phyloP scores from a whole-genome alignment of 2,113 vertebrate genomes.

The Burhinus oedicnemus region DNA sequence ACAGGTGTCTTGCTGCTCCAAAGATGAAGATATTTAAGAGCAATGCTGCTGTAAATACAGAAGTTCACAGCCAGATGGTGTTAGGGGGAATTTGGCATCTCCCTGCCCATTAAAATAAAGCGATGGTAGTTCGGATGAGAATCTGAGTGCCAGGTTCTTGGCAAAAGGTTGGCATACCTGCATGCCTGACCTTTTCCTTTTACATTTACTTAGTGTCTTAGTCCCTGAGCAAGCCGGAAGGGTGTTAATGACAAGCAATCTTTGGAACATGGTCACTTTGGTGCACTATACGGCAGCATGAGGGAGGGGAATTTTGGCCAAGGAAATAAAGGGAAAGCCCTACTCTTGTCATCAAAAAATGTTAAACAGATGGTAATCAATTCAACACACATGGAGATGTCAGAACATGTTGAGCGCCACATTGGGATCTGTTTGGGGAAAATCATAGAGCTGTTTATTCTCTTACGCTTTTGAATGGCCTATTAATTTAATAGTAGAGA shows the following conservation, averaged over 20 bases:
- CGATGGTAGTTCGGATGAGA: neutral
- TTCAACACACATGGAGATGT: neutral
- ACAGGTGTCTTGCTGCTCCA: neutral
- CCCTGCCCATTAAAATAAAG: neutral
- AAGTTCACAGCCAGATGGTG: neutral
- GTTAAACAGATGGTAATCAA: constrained; percentile 16
- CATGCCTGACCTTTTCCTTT: neutral
- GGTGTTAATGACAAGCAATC: neutral
- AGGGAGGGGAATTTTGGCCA: neutral
- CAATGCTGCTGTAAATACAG: constrained; percentile 17
- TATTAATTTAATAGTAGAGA: constrained; percentile 7
- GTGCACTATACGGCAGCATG: neutral
- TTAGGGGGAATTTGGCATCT: neutral
- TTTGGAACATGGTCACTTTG: neutral
- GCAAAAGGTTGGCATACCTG: neutral
- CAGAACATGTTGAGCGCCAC: constrained; percentile 12
- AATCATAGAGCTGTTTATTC: constrained; percentile 5
- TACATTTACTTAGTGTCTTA: neutral
- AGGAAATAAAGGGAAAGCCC: neutral
- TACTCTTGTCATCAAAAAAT: neutral
- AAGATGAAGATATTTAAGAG: neutral
- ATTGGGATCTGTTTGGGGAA: neutral
- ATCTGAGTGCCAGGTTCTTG: neutral
- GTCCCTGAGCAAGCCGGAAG: neutral
- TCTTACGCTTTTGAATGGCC: neutral